Conservation (phyloP, 2,888 invertebrate genomes). For the Gerris lacustris region DNA sequence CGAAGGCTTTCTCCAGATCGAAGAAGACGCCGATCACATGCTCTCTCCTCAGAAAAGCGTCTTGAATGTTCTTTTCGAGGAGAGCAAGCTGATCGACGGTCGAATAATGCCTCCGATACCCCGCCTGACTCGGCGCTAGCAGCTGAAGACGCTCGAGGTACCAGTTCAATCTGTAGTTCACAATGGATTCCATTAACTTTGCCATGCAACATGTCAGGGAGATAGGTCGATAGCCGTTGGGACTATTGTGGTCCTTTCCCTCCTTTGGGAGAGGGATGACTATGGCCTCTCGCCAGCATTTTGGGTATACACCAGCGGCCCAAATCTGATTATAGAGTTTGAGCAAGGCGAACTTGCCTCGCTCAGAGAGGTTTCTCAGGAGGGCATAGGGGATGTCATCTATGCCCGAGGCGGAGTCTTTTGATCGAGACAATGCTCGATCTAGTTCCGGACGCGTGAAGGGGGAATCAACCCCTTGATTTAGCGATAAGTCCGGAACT, state of each 20-base stretch:
- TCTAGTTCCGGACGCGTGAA: no score
- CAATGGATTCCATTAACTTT: background rate
- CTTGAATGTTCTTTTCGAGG: background rate
- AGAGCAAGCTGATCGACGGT: background rate
- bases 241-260: background rate
- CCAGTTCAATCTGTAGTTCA: background rate
- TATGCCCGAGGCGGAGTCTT: no score
- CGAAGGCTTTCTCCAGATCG: no score
- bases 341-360: background rate
- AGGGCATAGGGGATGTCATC: no score
- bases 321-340: background rate
- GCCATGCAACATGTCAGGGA: background rate
- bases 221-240: background rate
- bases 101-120: conserved; percentile 1
- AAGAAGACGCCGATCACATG: background rate
- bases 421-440: no score
- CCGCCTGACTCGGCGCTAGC: background rate
- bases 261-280: background rate
- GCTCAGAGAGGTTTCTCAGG: no score
- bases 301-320: background rate
- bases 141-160: background rate
- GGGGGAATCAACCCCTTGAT: no score
- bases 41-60: background rate
- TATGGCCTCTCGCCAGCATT: background rate
- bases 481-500: no score